Conservation (phyloP, 2,113 vertebrate genomes). For the Hemibagrus wyckioides region DNA sequence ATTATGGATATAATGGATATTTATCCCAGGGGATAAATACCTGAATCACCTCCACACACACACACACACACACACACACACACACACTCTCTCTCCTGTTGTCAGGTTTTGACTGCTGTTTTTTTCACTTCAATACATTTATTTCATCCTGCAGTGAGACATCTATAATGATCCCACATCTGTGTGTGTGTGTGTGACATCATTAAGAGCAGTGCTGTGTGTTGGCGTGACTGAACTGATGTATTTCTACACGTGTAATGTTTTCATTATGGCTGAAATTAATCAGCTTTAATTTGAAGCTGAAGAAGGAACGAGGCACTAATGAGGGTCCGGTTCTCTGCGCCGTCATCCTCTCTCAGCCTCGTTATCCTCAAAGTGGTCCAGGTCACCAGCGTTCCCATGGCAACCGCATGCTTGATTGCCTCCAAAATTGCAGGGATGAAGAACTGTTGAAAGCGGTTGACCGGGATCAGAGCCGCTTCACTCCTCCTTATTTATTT, state of each 20-base stretch:
- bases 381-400: not conserved
- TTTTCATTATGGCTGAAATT: not conserved
- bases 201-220: not conserved
- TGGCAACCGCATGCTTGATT: constrained; percentile 9
- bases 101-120: not conserved
- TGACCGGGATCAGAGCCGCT: not conserved
- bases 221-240: not conserved
- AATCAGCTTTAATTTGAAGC: not conserved
- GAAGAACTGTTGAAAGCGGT: not conserved
- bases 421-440: constrained; percentile 5
- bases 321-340: constrained; percentile 19
- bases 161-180: not conserved
- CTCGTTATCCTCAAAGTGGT: constrained; percentile 12
- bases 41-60: not conserved
- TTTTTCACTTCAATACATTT: not conserved
- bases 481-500: constrained; percentile 10
- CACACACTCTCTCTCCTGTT: not conserved
- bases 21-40: too few species aligned
- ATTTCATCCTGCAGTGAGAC: not conserved
- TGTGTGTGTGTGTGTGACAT: not conserved
- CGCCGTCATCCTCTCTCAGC: not conserved
- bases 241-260: not conserved
- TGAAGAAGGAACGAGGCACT: constrained; percentile 5
- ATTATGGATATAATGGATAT: too few species aligned
- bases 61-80: not conserved